phyloP scores from a whole-genome alignment of 2,888 invertebrate species.

The Dendrolimus houi region DNA sequence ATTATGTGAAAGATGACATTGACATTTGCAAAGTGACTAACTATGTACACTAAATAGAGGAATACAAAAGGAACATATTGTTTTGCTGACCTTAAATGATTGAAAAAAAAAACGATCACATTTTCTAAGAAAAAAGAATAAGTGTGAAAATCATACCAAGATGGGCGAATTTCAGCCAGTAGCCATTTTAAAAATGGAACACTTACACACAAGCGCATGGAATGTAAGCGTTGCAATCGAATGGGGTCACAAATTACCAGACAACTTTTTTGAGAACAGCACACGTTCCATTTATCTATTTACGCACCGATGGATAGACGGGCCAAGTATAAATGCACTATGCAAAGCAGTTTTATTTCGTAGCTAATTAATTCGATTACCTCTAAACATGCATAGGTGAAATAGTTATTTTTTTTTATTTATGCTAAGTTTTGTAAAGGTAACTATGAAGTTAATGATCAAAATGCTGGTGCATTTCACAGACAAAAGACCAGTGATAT shows the following conservation, averaged over 20 bases:
- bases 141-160: too few relatives aligned
- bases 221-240: constrained; percentile 20
- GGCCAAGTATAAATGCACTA: constrained; percentile 6
- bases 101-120: too few relatives aligned
- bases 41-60: too few relatives aligned
- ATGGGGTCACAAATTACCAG: constrained; percentile 39
- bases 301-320: constrained; percentile 11
- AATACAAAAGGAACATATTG: too few relatives aligned
- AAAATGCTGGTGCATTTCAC: too few relatives aligned
- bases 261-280: constrained; percentile 17
- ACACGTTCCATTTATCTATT: constrained; percentile 27
- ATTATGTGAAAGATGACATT: too few relatives aligned
- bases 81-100: too few relatives aligned
- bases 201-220: neutral
- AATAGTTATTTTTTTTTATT: neutral
- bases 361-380: neutral
- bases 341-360: neutral
- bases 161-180: neutral
- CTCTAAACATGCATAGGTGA: neutral
- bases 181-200: neutral
- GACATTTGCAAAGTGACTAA: too few relatives aligned
- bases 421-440: too few relatives aligned
- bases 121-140: too few relatives aligned
- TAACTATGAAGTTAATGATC: too few relatives aligned
- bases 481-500: too few relatives aligned